Conservation (phyloP, 2,888 invertebrate species). For the Epistrophe grossulariae region DNA sequence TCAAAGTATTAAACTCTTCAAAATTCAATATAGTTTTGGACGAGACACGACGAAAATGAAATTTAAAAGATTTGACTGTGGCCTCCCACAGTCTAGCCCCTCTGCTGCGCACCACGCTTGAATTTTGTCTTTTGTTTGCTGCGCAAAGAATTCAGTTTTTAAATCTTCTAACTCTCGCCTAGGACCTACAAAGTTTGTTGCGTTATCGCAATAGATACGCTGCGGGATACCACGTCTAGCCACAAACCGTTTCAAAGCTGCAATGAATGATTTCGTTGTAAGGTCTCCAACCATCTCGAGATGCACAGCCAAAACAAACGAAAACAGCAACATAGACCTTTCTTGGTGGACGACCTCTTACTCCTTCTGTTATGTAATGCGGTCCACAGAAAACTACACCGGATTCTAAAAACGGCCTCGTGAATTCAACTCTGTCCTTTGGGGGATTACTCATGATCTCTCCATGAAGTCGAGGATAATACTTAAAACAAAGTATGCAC, state of each 20-base stretch:
- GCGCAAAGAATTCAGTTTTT: neutral
- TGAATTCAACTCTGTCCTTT: neutral
- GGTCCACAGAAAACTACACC: too few species aligned
- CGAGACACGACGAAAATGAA: too few species aligned
- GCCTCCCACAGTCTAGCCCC: neutral
- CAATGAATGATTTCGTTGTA: neutral
- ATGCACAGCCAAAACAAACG: neutral
- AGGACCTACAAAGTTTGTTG: conserved; percentile 13
- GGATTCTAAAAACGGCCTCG: neutral
- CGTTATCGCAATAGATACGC: conserved; percentile 9
- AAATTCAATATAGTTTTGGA: too few species aligned
- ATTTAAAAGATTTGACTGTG: too few species aligned
- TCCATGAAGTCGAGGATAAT: neutral
- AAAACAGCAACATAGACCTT: neutral
- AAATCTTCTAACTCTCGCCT: conserved; percentile 2
- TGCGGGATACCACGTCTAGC: conserved; percentile 7
- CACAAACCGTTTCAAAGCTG: conserved; percentile 5
- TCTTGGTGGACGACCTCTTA: too few species aligned
- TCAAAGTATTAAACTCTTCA: too few species aligned
- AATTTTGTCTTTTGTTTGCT: neutral
- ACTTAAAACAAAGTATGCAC: neutral
- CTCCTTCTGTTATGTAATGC: too few species aligned
- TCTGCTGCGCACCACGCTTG: conserved; percentile 1
- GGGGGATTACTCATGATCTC: neutral
- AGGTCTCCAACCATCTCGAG: neutral